These are phyloP conservation scores for Protaetia brevitarsis DNA, from an alignment of 1,140 invertebrate genomes.

Conservation along the genomic window DNA sequence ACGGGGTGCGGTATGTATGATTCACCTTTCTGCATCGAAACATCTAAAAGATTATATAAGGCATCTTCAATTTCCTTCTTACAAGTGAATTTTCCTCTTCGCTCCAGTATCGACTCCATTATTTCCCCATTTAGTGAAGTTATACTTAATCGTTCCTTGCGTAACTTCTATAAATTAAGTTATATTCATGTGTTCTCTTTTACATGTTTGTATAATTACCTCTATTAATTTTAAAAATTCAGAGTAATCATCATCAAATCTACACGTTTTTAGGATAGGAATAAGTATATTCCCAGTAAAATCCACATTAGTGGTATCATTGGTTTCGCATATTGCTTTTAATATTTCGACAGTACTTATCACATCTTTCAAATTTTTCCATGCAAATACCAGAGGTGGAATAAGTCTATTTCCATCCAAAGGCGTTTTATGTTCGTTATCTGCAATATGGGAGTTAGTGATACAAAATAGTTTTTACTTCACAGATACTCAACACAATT, in stretches of 20 bases:
- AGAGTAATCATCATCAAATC: conserved; percentile 30
- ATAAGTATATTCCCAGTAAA: conserved; percentile 37
- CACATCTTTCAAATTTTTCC: conserved; percentile 34
- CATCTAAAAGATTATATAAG: conserved; percentile 31
- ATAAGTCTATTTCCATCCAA: conserved; percentile 41
- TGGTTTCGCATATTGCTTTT: conserved; percentile 36
- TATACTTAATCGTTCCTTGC: conserved; percentile 45
- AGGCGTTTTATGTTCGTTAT: conserved; percentile 29
- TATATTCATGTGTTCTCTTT: conserved; percentile 5
- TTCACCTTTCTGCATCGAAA: conserved; percentile 32
- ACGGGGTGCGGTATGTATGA: conserved; percentile 51
- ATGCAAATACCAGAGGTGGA: conserved; percentile 34
- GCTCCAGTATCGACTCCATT: conserved; percentile 31
- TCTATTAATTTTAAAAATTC: conserved; percentile 33
- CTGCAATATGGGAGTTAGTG: conserved; percentile 28
- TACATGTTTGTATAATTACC: conserved; percentile 30
- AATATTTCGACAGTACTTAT: conserved; percentile 37
- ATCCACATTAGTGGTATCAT: conserved; percentile 27
- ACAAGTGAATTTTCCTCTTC: conserved; percentile 5
- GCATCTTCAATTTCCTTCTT: conserved; percentile 23
- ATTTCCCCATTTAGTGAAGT: conserved; percentile 48
- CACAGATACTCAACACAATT: conserved; percentile 46
- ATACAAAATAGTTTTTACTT: conserved; percentile 35
- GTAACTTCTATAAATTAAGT: conserved; percentile 45
- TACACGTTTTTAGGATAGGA: conserved; percentile 28